Conservation (phyloP, 2,113 vertebrate genomes). For the Daubentonia madagascariensis region DNA sequence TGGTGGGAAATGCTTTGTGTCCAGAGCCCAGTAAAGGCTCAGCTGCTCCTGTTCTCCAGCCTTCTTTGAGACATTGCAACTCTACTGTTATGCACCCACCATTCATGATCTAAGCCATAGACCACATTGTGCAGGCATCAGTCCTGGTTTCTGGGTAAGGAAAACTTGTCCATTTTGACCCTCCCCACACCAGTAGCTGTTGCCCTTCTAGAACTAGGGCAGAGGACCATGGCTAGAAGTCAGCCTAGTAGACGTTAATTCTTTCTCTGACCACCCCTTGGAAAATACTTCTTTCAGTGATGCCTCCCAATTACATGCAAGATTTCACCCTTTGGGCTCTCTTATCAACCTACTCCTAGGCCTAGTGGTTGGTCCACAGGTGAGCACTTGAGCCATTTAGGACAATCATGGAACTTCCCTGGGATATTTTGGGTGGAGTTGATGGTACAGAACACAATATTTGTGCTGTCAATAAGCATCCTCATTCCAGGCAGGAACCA, state of each 20-base stretch:
- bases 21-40: not conserved
- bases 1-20: too few species aligned
- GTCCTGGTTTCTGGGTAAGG: not conserved
- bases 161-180: not conserved
- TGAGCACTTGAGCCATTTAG: not conserved
- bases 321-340: not conserved
- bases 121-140: too few species aligned
- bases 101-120: not conserved
- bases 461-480: too few species aligned
- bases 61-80: accelerated
- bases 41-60: not conserved
- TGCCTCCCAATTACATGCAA: not conserved
- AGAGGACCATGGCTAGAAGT: too few species aligned
- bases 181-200: not conserved
- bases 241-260: not conserved
- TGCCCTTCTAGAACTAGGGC: not conserved
- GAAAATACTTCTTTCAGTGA: not conserved
- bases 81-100: not conserved
- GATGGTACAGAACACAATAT: not conserved
- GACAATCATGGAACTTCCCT: too few species aligned
- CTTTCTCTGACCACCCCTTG: not conserved
- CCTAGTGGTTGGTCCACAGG: too few species aligned
- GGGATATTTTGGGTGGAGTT: not conserved
- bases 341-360: not conserved
- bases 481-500: not conserved